Conservation (phyloP, 2,113 vertebrate species). For the Micromys minutus region DNA sequence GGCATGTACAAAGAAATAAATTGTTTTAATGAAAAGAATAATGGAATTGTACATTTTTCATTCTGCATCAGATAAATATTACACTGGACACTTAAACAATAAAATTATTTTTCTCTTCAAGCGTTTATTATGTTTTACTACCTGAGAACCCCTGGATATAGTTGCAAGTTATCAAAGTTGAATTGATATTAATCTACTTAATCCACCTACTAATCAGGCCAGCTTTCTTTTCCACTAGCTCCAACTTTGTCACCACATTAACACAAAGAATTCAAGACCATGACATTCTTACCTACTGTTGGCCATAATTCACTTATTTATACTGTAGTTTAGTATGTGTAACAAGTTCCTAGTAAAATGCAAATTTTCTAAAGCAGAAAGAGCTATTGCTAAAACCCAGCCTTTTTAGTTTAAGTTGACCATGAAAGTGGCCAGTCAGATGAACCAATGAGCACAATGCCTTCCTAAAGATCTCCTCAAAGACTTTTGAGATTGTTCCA, state of each 20-base stretch:
- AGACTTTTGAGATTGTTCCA: not conserved
- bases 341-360: conserved; percentile 20
- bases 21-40: conserved; percentile 31
- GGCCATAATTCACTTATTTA: not conserved
- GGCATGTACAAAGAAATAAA: not conserved
- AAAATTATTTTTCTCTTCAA: not conserved
- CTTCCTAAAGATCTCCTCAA: not conserved
- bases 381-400: not conserved
- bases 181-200: not conserved
- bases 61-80: not conserved
- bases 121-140: not conserved
- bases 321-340: not conserved
- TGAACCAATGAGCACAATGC: not conserved
- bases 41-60: not conserved
- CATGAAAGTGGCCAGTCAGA: not conserved
- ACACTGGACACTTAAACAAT: not conserved
- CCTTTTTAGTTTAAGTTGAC: not conserved
- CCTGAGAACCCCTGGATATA: not conserved
- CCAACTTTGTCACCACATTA: not conserved
- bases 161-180: not conserved
- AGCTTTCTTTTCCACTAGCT: not conserved
- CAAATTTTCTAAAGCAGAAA: not conserved
- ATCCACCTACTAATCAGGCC: not conserved
- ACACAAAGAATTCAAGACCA: not conserved
- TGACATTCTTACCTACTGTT: not conserved